A percentile compares a stretch with the other conserved stretches of the same genome.
Evolutionary conservation across 2,797 vertebrate species (phyloP).

Genomic region (Buphagus erythrorhynchus): DNA sequence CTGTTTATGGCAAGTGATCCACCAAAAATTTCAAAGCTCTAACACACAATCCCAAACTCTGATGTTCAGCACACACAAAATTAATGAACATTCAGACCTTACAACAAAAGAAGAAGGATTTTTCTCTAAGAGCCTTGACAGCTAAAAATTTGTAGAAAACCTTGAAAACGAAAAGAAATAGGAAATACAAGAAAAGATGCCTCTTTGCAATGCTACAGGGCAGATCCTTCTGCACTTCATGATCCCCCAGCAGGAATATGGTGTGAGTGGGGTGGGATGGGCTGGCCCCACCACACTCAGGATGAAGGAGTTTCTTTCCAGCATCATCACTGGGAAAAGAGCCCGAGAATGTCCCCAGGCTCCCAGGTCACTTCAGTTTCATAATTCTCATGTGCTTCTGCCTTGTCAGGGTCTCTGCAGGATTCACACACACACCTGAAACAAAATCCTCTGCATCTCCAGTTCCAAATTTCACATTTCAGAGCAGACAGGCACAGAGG

Average conservation of each 20-base stretch:
- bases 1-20: not conserved
- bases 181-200: not conserved
- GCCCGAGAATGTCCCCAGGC: not conserved
- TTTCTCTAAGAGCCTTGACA: not conserved
- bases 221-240: not conserved
- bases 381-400: not conserved
- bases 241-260: rapidly evolving
- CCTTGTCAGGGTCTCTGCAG: not conserved
- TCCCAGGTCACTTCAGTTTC: not conserved
- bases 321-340: not conserved
- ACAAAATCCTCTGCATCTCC: not conserved
- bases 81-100: not conserved
- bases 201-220: not conserved
- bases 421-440: not conserved
- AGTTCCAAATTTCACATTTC: not conserved
- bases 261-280: not conserved
- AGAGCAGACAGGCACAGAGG: not conserved
- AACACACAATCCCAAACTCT: not conserved
- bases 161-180: not conserved
- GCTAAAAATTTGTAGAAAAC: not conserved
- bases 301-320: not conserved
- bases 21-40: not conserved
- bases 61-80: not conserved
- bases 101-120: not conserved
- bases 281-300: not conserved